Percentiles rank a stretch among this genome's conserved stretches.
Conservation (phyloP, 2,797 vertebrate genomes). For the Taeniopygia guttata region DNA sequence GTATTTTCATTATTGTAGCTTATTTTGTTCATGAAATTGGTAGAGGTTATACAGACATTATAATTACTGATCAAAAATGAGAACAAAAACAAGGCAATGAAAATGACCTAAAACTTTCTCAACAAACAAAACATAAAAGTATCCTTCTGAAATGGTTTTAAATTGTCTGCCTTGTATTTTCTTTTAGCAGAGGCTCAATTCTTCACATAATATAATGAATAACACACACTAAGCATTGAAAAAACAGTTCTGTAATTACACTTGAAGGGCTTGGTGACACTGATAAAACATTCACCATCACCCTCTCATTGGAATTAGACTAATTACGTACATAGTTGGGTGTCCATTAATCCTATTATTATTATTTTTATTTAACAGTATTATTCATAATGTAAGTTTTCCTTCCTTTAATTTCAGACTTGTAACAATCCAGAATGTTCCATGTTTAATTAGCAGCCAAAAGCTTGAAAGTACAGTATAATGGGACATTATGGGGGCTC, state of each 20-base stretch:
- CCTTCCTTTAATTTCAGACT: conserved; percentile 59
- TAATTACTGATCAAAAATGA: background rate
- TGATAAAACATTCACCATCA: conserved; percentile 61
- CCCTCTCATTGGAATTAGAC: conserved; percentile 37
- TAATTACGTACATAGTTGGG: conserved; percentile 64
- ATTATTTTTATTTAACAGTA: conserved; percentile 61
- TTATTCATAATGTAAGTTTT: conserved; percentile 65
- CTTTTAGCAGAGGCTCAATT: background rate
- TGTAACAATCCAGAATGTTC: conserved; percentile 55
- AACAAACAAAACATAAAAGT: background rate
- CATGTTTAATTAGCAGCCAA: conserved; percentile 59
- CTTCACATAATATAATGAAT: conserved; percentile 48
- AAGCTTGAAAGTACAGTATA: conserved; percentile 50
- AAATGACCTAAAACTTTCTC: background rate
- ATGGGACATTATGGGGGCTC: conserved; percentile 46
- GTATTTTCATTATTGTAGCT: background rate
- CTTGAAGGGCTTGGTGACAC: conserved; percentile 53
- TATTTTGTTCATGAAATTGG: background rate
- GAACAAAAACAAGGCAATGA: background rate
- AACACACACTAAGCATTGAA: conserved; percentile 36
- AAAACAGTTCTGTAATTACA: conserved; percentile 65
- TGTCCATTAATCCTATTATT: conserved; percentile 63
- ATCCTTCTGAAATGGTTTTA: background rate
- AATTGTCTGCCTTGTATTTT: background rate
- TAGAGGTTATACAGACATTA: background rate